A percentile compares a stretch with the other conserved stretches of the same genome.
These are phyloP conservation scores for Aptenodytes patagonicus DNA, from an alignment of 2,113 vertebrate species.

Conservation along the genomic window DNA sequence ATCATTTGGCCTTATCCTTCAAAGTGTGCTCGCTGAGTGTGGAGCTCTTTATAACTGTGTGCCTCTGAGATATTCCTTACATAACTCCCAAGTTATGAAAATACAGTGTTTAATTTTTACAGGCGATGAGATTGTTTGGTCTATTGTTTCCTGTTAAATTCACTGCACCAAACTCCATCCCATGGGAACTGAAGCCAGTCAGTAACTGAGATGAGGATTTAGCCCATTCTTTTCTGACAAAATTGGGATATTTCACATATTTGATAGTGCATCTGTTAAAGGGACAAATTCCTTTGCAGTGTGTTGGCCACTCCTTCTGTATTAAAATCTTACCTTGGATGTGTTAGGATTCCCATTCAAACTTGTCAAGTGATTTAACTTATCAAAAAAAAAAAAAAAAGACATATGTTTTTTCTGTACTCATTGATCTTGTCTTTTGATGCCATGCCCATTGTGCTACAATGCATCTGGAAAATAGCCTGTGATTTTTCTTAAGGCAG, in stretches of 20 bases:
- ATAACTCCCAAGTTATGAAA: constrained; percentile 64
- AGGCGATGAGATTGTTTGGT: constrained; percentile 49
- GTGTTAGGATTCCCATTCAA: neutral
- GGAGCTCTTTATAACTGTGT: neutral
- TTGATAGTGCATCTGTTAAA: neutral
- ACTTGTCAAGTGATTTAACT: neutral
- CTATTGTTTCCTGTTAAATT: constrained; percentile 63
- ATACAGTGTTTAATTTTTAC: constrained; percentile 55
- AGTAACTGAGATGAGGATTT: constrained; percentile 35
- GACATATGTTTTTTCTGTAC: neutral
- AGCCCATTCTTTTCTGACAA: constrained; percentile 30
- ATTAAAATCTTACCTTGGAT: neutral
- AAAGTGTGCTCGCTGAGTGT: constrained; percentile 22
- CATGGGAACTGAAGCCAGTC: constrained; percentile 27
- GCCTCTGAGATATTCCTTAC: constrained; percentile 56
- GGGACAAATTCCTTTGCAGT: neutral
- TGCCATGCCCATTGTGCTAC: constrained; percentile 17
- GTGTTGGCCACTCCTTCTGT: neutral
- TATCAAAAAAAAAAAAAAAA: neutral
- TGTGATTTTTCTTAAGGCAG: neutral
- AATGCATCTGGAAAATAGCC: constrained; percentile 28
- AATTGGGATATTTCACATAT: constrained; percentile 24
- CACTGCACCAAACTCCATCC: constrained; percentile 33
- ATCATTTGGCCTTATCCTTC: constrained; percentile 54
- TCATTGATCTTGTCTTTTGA: constrained; percentile 35